These are phyloP conservation scores for Cardiocondyla obscurior DNA, from an alignment of 1,140 invertebrate genomes.

Conservation along the genomic window DNA sequence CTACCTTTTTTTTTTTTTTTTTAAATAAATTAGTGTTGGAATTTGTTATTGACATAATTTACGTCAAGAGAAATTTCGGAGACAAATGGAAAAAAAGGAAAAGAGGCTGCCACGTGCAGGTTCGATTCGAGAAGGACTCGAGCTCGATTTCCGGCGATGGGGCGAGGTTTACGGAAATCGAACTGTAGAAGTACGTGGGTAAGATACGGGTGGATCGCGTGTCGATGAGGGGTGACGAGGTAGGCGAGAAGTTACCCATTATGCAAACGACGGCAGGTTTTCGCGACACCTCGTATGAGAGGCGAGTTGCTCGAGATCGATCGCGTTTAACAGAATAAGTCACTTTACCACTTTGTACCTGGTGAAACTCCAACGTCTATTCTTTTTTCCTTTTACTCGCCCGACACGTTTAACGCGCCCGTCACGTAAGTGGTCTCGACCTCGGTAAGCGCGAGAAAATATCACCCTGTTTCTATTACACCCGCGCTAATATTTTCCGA, in stretches of 20 bases:
- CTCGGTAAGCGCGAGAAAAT: not conserved
- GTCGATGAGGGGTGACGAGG: not conserved
- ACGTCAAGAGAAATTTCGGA: not conserved
- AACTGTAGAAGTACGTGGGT: not conserved
- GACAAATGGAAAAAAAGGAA: not conserved
- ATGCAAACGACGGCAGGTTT: not conserved
- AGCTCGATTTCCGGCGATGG: slow-evolving; percentile 27
- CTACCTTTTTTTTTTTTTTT: too few relatives aligned
- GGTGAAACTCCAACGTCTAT: not conserved
- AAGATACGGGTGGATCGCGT: not conserved
- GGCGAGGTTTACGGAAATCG: slow-evolving; percentile 23
- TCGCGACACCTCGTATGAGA: not conserved
- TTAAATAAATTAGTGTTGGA: not conserved
- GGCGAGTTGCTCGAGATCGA: not conserved
- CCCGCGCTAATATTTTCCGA: not conserved
- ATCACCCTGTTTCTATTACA: not conserved
- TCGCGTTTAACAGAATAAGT: not conserved
- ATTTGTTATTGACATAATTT: not conserved
- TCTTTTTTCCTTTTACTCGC: not conserved
- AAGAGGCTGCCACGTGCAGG: not conserved
- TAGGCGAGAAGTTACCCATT: not conserved
- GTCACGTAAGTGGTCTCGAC: not conserved
- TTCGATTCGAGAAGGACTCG: not conserved
- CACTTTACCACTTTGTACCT: not conserved
- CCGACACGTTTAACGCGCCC: not conserved